Percentiles rank a stretch among this genome's conserved stretches.
Evolutionary conservation across 2,888 invertebrate species (phyloP).

Genomic region (Adela reaumurella): DNA sequence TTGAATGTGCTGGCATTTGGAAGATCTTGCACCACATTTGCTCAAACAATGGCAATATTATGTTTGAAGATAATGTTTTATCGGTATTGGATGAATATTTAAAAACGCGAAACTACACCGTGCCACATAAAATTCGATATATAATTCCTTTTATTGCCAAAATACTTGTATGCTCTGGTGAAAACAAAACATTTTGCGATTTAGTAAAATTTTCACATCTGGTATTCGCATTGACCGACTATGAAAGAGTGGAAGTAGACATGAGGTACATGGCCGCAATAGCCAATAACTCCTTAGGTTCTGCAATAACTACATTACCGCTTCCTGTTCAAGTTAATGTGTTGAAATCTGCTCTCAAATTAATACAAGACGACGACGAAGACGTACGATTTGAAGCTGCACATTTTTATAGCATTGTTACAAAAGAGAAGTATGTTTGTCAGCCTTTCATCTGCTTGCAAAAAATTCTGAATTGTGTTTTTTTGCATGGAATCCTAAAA

Average conservation of each 20-base stretch:
- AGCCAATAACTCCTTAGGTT: constrained; percentile 35
- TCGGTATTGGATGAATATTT: constrained; percentile 13
- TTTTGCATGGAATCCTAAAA: constrained; percentile 21
- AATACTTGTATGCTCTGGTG: constrained; percentile 12
- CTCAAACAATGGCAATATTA: constrained; percentile 16
- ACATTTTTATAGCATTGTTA: constrained; percentile 25
- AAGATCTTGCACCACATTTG: constrained; percentile 31
- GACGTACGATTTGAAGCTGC: constrained; percentile 40
- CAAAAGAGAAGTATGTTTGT: constrained; percentile 11
- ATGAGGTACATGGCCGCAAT: constrained; percentile 34
- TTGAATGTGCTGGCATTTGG: constrained; percentile 24
- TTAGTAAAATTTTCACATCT: constrained; percentile 18
- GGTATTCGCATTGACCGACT: constrained; percentile 25
- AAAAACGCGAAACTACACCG: constrained; percentile 10
- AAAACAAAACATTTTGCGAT: constrained; percentile 14
- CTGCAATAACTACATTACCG: constrained; percentile 18
- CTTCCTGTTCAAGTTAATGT: constrained; percentile 27
- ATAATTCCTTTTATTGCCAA: constrained; percentile 30
- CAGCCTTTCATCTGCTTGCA: constrained; percentile 33
- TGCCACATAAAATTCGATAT: constrained; percentile 27
- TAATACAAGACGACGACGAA: constrained; percentile 55
- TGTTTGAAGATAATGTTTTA: constrained; percentile 15
- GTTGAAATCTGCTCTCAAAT: constrained; percentile 33
- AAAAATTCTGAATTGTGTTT: constrained; percentile 22
- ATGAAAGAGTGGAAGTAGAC: constrained; percentile 30